Evolutionary conservation across 2,888 invertebrate species (phyloP).

Genomic region (Pachydiplax longipennis): DNA sequence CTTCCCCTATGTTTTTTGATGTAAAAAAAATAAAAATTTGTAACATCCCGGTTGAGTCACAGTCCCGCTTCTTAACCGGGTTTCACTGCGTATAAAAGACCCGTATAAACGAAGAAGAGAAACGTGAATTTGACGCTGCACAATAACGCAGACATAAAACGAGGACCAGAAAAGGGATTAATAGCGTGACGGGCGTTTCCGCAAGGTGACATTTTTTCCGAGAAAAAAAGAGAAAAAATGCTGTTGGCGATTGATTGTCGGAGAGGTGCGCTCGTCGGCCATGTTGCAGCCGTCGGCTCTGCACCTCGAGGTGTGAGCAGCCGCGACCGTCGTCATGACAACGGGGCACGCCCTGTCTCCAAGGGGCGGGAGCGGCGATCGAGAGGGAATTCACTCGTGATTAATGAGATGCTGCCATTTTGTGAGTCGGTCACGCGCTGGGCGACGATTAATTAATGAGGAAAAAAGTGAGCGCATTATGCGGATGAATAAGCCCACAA

Average conservation of each 20-base stretch:
- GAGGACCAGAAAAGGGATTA: not conserved
- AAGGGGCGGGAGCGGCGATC: not conserved
- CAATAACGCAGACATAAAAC: no score
- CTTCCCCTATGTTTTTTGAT: no score
- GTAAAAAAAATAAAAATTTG: no score
- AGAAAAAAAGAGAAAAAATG: not conserved
- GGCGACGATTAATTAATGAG: not conserved
- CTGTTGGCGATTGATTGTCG: not conserved
- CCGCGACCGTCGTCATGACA: conserved; percentile 23
- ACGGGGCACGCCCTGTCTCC: conserved; percentile 40
- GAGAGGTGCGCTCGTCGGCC: conserved; percentile 1
- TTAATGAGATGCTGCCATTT: not conserved
- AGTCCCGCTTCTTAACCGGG: no score
- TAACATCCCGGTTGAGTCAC: no score
- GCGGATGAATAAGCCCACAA: no score
- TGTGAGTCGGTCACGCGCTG: not conserved
- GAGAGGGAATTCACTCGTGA: not conserved
- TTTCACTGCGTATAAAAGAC: no score
- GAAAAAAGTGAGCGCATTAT: not conserved
- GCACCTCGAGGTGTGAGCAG: conserved; percentile 33
- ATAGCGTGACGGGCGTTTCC: not conserved
- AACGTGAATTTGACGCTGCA: no score
- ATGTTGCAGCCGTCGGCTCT: conserved; percentile 14
- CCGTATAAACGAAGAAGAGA: no score
- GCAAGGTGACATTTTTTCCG: not conserved